Base-by-base conservation (phyloP, 1,140 invertebrate genomes). In the Epicauta chinensis region DNA sequence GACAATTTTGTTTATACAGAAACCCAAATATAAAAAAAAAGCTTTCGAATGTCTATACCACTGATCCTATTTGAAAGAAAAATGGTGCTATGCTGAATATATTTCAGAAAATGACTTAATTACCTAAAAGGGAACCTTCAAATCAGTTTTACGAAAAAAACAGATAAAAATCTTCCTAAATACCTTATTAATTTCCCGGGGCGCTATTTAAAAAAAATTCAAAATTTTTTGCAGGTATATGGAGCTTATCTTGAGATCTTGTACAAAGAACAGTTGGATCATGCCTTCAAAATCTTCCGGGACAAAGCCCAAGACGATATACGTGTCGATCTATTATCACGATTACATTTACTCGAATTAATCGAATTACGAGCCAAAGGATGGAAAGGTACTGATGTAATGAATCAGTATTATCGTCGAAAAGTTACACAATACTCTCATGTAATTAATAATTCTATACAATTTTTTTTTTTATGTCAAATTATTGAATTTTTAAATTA, bases 281-380 rank as follows among this genome's bases (percentile, higher is more conserved):
- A 79, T 63, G 81, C 81, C 50, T 93, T 92, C 75, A 82, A 89
- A 58, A 80, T 86, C 60, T 87, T 93, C 63, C 81, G 90, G 61
- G 91, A 92, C 76, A 88, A 86, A 64, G 89, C 86, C 61, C 84
- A 89, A 71, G 85, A 91, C 73, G 82, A 87, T 68, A 73, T 74
- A 51, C 78, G 81, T 65, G 74, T 93, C 55, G 87, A 90, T 71
- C 78, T 84, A 65, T 80, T 84, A 66, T 86, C 86, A 61, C 80
- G 90, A 71, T 77, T 91, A 67, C 83, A 89, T 72, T 77, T 94
- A 56, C 77, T 94, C 63, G 89, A 93, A 76, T 74, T 93, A 32
- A 90, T 94, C 57, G 91, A 94, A 75, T 75, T 93, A 56, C 76
- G 91, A 69, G 89, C 89, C 41, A 87, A 87, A 69, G 81, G 86